A percentile compares a stretch with the other conserved stretches of the same genome.
These are phyloP conservation scores for Knipowitschia caucasica DNA, from an alignment of 2,797 vertebrate species.

Conservation along the genomic window DNA sequence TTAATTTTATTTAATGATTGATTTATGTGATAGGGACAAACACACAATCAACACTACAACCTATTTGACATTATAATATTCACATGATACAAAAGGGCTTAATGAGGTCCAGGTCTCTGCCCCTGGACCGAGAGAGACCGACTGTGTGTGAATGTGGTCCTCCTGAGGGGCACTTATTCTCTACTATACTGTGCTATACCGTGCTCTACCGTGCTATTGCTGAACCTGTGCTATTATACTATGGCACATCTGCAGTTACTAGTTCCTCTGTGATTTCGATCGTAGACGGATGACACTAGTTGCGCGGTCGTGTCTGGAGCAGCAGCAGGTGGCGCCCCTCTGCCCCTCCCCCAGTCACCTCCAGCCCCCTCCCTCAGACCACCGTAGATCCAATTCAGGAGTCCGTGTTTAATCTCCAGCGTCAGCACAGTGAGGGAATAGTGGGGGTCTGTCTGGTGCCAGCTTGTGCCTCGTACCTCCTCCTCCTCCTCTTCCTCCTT, in stretches of 20 bases:
- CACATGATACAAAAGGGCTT: no score
- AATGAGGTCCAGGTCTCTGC: no score
- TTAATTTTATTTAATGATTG: no score
- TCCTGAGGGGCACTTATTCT: no score
- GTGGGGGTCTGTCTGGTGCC: slow-evolving; percentile 74
- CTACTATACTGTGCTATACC: no score
- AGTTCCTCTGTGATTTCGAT: slow-evolving; percentile 4
- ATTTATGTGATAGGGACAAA: no score
- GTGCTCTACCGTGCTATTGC: no score
- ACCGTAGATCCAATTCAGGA: slow-evolving; percentile 37
- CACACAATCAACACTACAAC: no score
- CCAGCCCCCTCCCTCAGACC: slow-evolving; percentile 19
- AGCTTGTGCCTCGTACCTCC: slow-evolving; percentile 64
- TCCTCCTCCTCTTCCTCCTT: slow-evolving; percentile 66
- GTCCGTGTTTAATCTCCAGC: slow-evolving; percentile 69
- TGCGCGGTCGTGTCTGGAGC: slow-evolving; percentile 56
- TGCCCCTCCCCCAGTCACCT: slow-evolving; percentile 60
- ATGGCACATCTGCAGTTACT: not conserved
- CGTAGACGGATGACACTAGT: slow-evolving; percentile 25
- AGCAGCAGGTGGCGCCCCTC: slow-evolving; percentile 71
- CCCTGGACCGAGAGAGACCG: no score
- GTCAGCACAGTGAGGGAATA: slow-evolving; percentile 70
- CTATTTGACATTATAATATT: no score
- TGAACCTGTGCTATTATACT: not conserved
- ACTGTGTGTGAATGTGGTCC: no score